Conservation (phyloP, 2,888 invertebrate species). For the Pristionchus entomophagus region DNA sequence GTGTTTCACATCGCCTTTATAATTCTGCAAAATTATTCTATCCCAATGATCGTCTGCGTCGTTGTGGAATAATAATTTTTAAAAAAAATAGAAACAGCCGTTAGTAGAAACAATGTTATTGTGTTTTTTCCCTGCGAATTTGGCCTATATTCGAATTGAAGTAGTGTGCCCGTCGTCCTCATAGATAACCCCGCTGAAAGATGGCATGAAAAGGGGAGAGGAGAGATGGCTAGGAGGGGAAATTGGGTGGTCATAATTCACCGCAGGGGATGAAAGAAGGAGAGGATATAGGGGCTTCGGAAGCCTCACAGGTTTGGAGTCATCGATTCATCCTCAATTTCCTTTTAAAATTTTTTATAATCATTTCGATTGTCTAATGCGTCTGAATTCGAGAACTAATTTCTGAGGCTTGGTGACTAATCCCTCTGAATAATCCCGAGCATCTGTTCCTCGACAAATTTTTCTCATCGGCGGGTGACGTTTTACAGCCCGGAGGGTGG, state of each 20-base stretch:
- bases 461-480: background rate
- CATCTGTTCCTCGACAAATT: background rate
- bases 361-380: background rate
- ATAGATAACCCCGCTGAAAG: constrained; percentile 15
- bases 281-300: constrained; percentile 24
- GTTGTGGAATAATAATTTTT: too few relatives aligned
- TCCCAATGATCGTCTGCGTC: too few relatives aligned
- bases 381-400: too few relatives aligned
- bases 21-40: background rate
- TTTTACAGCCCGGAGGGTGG: background rate
- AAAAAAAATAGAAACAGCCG: too few relatives aligned
- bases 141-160: background rate
- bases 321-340: too few relatives aligned
- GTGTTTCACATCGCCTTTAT: too few relatives aligned
- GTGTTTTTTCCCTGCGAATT: too few relatives aligned
- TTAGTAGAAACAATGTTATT: too few relatives aligned
- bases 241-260: constrained; percentile 37
- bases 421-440: background rate
- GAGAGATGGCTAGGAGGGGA: background rate
- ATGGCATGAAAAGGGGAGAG: background rate
- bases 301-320: constrained; percentile 24
- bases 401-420: background rate
- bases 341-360: too few relatives aligned
- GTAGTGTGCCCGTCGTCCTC: background rate
- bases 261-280: background rate